Base-by-base conservation (phyloP, 2,888 invertebrate species). In the Oscheius sp. region DNA sequence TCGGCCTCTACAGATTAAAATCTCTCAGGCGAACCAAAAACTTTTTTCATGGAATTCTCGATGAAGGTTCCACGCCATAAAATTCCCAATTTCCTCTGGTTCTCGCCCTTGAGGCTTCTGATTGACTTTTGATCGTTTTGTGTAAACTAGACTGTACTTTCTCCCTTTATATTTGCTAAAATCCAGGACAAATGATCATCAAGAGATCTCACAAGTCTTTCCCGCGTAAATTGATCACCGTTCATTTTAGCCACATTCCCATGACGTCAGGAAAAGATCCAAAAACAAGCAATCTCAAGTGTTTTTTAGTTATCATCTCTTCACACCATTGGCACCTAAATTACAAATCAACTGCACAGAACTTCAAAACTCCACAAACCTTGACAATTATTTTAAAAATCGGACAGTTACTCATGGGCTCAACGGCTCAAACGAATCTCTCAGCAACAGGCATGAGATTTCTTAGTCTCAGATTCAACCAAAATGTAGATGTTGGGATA, bases 261-360 rank as follows among this genome's bases (percentile, higher is more conserved):
- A n/a, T n/a, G n/a, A n/a, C n/a, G n/a, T n/a, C n/a, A n/a, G n/a
- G n/a, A n/a, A n/a, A n/a, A n/a, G n/a, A n/a, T n/a, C n/a, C n/a
- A n/a, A n/a, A n/a, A n/a, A n/a, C n/a, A n/a, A n/a, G n/a, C n/a
- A n/a, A n/a, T n/a, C n/a, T n/a, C n/a, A n/a, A n/a, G 3, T 23
- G 1, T 5, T 39, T 69, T 73, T 29, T 61, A 76, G 76, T 45
- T 71, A 74, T 12, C 76, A 76, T 64, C 71, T 71, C 4, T 76
- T 76, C 39, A 42, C 71, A n/a, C n/a, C n/a, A n/a, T n/a, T n/a
- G n/a, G n/a, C 72, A 1, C 74, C 74, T 0, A 29, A 39, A 5
- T 66, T 74, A 29, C 42, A 61, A 6, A 71, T 72, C 17, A 70
- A 74, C 42, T 76, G 76, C 39, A 65, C 55, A 20, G 12, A 29